Conservation (phyloP, 2,113 vertebrate species). For the Forbesichthys agassizii region DNA sequence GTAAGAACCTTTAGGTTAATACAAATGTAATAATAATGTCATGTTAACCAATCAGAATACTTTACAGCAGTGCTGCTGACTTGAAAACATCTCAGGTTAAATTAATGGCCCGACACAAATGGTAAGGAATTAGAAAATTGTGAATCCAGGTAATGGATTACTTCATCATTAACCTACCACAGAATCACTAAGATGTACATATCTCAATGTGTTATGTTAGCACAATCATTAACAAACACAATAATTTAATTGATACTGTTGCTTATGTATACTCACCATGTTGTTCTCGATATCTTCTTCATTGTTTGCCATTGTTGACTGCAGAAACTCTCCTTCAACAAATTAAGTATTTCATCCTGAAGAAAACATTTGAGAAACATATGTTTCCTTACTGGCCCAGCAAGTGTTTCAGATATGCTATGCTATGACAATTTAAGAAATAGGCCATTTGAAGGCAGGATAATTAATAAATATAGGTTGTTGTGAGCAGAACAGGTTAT, state of each 20-base stretch:
- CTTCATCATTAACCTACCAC: constrained; percentile 3
- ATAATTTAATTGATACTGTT: background rate
- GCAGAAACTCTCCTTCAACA: constrained; percentile 62
- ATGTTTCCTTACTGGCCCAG: background rate
- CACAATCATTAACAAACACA: constrained; percentile 18
- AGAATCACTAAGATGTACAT: background rate
- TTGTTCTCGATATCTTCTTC: constrained; percentile 71
- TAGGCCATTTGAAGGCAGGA: too few relatives aligned
- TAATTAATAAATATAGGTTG: too few relatives aligned
- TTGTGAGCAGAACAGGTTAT: too few relatives aligned
- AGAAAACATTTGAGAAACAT: constrained; percentile 5
- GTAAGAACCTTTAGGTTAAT: too few relatives aligned
- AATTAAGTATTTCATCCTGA: constrained; percentile 35
- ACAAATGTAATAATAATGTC: too few relatives aligned
- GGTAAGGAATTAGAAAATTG: too few relatives aligned
- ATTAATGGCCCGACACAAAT: too few relatives aligned
- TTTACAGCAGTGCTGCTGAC: too few relatives aligned
- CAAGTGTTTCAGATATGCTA: background rate
- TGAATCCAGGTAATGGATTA: background rate
- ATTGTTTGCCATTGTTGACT: constrained; percentile 73
- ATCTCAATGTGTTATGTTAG: background rate
- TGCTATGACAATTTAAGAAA: background rate
- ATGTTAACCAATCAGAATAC: too few relatives aligned
- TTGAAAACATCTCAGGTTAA: too few relatives aligned
- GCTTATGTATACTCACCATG: constrained; percentile 64